Evolutionary conservation across 1,140 invertebrate genomes (phyloP).

Genomic region (Dendroctonus valens): DNA sequence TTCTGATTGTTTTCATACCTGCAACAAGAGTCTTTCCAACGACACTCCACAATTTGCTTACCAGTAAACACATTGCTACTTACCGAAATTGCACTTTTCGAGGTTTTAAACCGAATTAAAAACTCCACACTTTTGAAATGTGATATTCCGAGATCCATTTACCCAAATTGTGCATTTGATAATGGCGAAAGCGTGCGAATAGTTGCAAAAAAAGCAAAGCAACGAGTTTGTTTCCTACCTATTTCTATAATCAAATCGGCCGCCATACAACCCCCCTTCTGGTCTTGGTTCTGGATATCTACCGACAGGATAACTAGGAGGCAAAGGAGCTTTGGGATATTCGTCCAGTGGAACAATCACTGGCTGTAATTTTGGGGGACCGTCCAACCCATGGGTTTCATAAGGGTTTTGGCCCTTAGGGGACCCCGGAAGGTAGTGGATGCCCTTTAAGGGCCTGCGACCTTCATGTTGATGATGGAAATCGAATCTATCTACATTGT

Average conservation of each 20-base stretch:
- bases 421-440: constrained; percentile 31
- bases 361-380: constrained; percentile 15
- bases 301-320: background rate
- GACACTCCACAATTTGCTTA: too few relatives aligned
- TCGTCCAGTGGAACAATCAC: constrained; percentile 22
- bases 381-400: too few relatives aligned
- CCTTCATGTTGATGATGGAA: constrained; percentile 14
- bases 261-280: constrained; percentile 48
- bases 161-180: too few relatives aligned
- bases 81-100: too few relatives aligned
- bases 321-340: constrained; percentile 12
- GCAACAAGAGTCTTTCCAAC: too few relatives aligned
- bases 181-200: too few relatives aligned
- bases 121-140: background rate
- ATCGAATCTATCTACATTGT: constrained; percentile 33
- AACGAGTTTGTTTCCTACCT: constrained; percentile 12
- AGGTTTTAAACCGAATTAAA: background rate
- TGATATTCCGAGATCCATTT: too few relatives aligned
- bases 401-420: background rate
- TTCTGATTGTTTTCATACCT: constrained; percentile 31
- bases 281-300: background rate
- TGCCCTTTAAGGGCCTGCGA: constrained; percentile 20
- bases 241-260: constrained; percentile 20
- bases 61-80: too few relatives aligned
- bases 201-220: too few relatives aligned